phyloP scores from a whole-genome alignment of 2,797 vertebrate species.

The Falco columbarius region DNA sequence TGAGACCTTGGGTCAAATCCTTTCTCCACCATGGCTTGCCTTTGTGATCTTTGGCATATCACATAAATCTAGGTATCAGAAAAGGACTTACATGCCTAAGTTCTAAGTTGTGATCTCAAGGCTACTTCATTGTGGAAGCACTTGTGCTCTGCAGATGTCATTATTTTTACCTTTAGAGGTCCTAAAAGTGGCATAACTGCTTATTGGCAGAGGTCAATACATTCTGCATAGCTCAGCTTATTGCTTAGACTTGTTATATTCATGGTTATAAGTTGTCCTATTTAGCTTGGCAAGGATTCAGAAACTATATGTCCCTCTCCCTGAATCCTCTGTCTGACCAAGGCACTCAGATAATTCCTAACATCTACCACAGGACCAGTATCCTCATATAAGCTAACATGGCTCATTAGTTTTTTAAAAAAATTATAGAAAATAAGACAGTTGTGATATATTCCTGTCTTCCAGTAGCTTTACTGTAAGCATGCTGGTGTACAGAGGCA shows the following conservation, averaged over 20 bases:
- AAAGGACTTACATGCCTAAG: background rate
- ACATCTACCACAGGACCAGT: background rate
- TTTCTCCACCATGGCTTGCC: background rate
- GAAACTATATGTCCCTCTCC: background rate
- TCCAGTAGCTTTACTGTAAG: background rate
- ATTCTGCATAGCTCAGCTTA: background rate
- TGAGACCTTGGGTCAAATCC: background rate
- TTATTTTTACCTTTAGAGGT: background rate
- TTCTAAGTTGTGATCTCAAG: background rate
- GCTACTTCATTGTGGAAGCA: background rate
- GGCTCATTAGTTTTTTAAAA: background rate
- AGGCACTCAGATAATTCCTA: background rate
- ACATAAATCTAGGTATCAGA: background rate
- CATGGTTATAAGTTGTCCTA: background rate
- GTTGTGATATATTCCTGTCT: background rate
- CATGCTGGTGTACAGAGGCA: background rate
- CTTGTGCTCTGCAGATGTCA: background rate
- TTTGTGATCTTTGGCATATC: slow-evolving; percentile 16
- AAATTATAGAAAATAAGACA: background rate
- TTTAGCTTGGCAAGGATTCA: background rate
- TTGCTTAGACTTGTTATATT: background rate
- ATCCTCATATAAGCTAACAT: background rate
- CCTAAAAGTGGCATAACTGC: background rate
- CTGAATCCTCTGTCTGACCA: background rate
- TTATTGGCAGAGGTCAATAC: background rate